Conservation (phyloP, 2,888 invertebrate species). For the Drosophila neoperkinsi region DNA sequence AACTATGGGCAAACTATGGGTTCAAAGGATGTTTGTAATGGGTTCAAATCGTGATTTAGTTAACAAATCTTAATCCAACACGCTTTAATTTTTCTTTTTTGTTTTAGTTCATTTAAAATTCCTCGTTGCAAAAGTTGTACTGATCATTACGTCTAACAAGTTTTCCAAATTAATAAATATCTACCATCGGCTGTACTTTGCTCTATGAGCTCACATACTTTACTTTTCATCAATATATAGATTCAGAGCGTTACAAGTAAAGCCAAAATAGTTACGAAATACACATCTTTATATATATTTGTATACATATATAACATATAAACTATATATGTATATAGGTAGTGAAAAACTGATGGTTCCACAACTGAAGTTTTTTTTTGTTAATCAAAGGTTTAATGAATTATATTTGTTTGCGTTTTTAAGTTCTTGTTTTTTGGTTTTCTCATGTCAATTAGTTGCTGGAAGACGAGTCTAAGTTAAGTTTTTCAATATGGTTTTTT, state of each 20-base stretch:
- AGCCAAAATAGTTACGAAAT: conserved; percentile 27
- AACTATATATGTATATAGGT: neutral
- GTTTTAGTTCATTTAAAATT: conserved; percentile 60
- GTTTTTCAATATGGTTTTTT: conserved; percentile 28
- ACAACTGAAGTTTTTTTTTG: conserved; percentile 10
- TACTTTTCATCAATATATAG: conserved; percentile 10
- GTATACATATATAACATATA: conserved; percentile 1
- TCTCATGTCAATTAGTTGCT: conserved; percentile 73
- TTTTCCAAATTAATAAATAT: conserved; percentile 15
- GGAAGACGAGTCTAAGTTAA: conserved; percentile 78
- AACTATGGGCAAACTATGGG: conserved; percentile 16
- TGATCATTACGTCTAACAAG: conserved; percentile 63
- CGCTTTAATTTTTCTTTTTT: conserved; percentile 11
- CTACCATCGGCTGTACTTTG: conserved; percentile 26
- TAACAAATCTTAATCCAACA: conserved; percentile 35
- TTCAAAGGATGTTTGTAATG: conserved; percentile 6
- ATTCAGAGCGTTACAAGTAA: conserved; percentile 22
- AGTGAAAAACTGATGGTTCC: conserved; percentile 5
- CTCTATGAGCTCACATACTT: conserved; percentile 42
- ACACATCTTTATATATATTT: conserved; percentile 2
- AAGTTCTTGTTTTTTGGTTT: conserved; percentile 26
- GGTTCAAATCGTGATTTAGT: conserved; percentile 19
- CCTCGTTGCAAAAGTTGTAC: conserved; percentile 80
- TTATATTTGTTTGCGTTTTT: conserved; percentile 5
- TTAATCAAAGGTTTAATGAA: conserved; percentile 13